Evolutionary conservation across 2,113 vertebrate genomes (phyloP).

Genomic region (Psophia crepitans): DNA sequence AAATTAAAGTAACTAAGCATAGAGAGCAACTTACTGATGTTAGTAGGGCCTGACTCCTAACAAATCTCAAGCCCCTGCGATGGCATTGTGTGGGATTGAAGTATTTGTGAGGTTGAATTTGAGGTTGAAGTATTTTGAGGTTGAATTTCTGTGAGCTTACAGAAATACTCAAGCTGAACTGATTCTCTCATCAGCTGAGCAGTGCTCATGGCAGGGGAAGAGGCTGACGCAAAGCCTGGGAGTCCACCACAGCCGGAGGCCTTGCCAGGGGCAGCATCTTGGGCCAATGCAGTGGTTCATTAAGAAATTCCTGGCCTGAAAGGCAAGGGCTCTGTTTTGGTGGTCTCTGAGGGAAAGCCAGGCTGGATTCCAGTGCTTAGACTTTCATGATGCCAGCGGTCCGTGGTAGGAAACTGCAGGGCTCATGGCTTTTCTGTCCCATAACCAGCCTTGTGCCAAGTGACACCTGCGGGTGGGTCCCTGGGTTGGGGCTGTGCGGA

Average conservation of each 20-base stretch:
- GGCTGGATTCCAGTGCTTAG: not conserved
- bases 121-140: not conserved
- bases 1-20: not conserved
- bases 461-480: not conserved
- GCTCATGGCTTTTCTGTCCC: not conserved
- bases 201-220: not conserved
- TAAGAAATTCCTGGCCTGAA: not conserved
- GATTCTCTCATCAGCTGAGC: not conserved
- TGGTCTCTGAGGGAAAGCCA: not conserved
- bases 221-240: not conserved
- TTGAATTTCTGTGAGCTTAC: not conserved
- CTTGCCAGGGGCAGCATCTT: not conserved
- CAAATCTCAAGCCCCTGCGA: not conserved
- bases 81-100: not conserved
- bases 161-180: not conserved
- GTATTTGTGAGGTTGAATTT: not conserved
- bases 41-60: not conserved
- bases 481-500: not conserved
- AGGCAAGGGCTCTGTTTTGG: not conserved
- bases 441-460: rapidly evolving
- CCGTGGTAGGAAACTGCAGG: not conserved
- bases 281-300: not conserved
- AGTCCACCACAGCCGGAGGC: not conserved
- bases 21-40: not conserved
- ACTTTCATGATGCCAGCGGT: not conserved